Base-by-base conservation (phyloP, 2,888 invertebrate species). In the Hemistola chrysoprasaria region DNA sequence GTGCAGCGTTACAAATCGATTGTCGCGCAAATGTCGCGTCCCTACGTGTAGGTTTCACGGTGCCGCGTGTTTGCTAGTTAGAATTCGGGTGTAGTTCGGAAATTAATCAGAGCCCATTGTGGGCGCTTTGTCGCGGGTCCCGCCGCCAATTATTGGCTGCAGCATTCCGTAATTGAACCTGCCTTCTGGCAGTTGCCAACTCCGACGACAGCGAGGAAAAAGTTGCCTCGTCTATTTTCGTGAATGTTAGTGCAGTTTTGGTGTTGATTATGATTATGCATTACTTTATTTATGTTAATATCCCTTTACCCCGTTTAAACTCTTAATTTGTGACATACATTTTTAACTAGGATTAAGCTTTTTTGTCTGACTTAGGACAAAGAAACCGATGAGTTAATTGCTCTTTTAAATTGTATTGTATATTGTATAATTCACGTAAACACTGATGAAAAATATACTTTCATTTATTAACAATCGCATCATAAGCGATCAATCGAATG, bases 51-150 rank as follows among this genome's bases (percentile, higher is more conserved):
- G 67, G 68, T 71, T 74, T 70, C 74, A 66, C 63, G 62, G 65
- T 65, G 66, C 53, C 74, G 74, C 80, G 73, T 83, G 82, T 84
- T 84, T 81, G 80, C 78, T 79, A 79, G 83, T 85, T 84, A 82
- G 83, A 78, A 85, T 86, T 86, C 85, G 87, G 85, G 73, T 73
- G 80, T 77, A 85, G 87, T 87, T 85, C 82, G 83, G 78, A 87
- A 86, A 87, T 87, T 87, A 86, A 87, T 87, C 87, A 87, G 80
- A 61, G 74, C 69, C 81, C 77, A 84, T 85, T 85, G 86, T 85
- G 84, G 84, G 71, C 78, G 82, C 84, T 87, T 87, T 85, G 86
- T 85, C 83, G 80, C 76, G 78, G 70, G 73, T 65, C 71, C 74
- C 71, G 76, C 71, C 74, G 81, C 84, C 85, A 86, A 85, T 86